These are phyloP conservation scores for Ceratoteleas bidentatus DNA, from an alignment of 1,140 invertebrate species.

Conservation along the genomic window DNA sequence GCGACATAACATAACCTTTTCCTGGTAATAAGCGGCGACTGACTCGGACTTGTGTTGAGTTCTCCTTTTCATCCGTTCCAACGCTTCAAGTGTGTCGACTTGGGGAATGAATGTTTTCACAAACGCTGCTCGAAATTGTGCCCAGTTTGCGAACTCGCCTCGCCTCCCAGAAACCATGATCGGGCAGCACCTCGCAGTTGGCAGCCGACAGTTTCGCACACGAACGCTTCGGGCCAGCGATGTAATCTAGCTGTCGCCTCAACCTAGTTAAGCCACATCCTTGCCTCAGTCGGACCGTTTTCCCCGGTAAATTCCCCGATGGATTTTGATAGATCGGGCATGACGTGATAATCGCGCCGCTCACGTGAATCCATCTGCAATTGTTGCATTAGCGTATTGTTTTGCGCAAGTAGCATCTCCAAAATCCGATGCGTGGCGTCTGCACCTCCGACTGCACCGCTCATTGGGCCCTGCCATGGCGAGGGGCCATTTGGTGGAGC, in stretches of 20 bases:
- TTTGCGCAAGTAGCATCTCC: no score
- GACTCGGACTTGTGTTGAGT: slow-evolving; percentile 10
- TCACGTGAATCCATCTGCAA: background rate
- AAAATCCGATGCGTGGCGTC: no score
- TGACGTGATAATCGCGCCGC: slow-evolving; percentile 9
- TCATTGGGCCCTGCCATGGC: no score
- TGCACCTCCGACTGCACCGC: no score
- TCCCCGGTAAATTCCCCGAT: slow-evolving; percentile 17
- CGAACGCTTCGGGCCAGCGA: slow-evolving; percentile 15
- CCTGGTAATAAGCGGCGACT: slow-evolving; percentile 30
- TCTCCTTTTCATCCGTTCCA: slow-evolving; percentile 12
- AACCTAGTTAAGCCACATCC: slow-evolving; percentile 12
- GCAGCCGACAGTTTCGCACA: slow-evolving; percentile 2
- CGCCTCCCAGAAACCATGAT: slow-evolving; percentile 9
- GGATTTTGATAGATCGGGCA: slow-evolving; percentile 19
- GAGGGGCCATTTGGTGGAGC: no score
- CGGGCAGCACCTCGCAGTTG: no score
- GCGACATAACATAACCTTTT: slow-evolving; percentile 31
- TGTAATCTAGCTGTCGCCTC: slow-evolving; percentile 22
- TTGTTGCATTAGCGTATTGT: slow-evolving; percentile 11
- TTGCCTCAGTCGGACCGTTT: background rate
- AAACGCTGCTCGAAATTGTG: slow-evolving; percentile 24
- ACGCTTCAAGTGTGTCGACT: background rate
- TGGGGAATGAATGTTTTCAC: slow-evolving; percentile 17
- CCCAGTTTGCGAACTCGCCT: slow-evolving; percentile 10